Conservation (phyloP, 2,888 invertebrate genomes). For the Sesamia inferens region DNA sequence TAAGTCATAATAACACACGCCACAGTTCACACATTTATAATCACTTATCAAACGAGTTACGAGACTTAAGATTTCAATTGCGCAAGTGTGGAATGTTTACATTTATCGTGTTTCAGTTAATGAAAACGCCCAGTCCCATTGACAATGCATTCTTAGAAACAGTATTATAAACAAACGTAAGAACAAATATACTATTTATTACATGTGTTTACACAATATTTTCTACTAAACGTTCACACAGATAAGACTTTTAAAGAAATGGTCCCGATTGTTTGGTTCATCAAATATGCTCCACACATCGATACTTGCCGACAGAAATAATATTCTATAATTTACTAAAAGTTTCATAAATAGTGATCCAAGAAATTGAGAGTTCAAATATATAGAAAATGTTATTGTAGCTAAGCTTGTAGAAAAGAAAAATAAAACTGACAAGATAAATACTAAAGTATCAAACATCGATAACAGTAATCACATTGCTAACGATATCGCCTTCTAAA, state of each 20-base stretch:
- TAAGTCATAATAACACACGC: slow-evolving; percentile 1
- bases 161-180: slow-evolving; percentile 68
- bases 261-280: slow-evolving; percentile 54
- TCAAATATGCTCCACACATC: slow-evolving; percentile 36
- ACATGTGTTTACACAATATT: slow-evolving; percentile 67
- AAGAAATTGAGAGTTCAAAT: slow-evolving; percentile 29
- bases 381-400: slow-evolving; percentile 29
- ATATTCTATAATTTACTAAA: slow-evolving; percentile 40
- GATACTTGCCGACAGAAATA: slow-evolving; percentile 52
- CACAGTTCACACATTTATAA: slow-evolving; percentile 45
- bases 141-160: slow-evolving; percentile 69
- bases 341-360: slow-evolving; percentile 32
- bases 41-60: slow-evolving; percentile 41
- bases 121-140: slow-evolving; percentile 65
- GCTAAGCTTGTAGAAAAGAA: slow-evolving; percentile 22
- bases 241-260: slow-evolving; percentile 55
- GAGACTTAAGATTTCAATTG: slow-evolving; percentile 48
- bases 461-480: slow-evolving; percentile 56
- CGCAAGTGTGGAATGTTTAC: slow-evolving; percentile 66
- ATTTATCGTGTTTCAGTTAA: slow-evolving; percentile 71
- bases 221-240: slow-evolving; percentile 54
- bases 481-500: slow-evolving; percentile 53
- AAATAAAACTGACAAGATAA: slow-evolving; percentile 37
- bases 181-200: slow-evolving; percentile 67
- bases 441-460: slow-evolving; percentile 38